Evolutionary conservation across 1,140 invertebrate species (phyloP).

Genomic region (Heliconius eleuchia): DNA sequence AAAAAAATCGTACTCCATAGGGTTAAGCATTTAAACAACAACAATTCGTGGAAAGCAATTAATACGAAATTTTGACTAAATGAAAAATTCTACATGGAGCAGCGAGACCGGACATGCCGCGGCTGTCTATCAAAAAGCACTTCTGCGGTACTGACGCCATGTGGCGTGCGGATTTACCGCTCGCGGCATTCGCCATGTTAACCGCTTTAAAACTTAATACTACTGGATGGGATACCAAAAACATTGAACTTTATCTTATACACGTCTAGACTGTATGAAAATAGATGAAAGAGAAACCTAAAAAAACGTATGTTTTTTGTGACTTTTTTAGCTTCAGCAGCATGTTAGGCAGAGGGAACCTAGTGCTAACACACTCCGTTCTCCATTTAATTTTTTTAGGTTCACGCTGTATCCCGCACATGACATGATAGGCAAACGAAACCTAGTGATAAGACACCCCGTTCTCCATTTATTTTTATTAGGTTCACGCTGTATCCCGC

Average conservation of each 20-base stretch:
- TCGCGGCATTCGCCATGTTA: conserved; percentile 55
- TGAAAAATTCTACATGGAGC: conserved; percentile 35
- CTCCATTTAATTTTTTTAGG: too few species aligned
- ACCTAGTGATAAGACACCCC: too few species aligned
- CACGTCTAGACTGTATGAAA: background rate
- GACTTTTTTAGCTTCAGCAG: too few species aligned
- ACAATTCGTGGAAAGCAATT: conserved; percentile 33
- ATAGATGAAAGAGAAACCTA: background rate
- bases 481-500: too few species aligned
- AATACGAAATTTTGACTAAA: conserved; percentile 31
- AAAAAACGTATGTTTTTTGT: background rate
- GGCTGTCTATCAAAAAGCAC: conserved; percentile 68
- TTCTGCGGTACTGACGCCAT: conserved; percentile 60
- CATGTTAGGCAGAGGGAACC: too few species aligned
- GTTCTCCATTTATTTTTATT: too few species aligned
- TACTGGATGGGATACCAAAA: conserved; percentile 20
- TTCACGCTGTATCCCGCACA: too few species aligned
- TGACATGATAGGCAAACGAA: too few species aligned
- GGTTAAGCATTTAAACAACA: conserved; percentile 12
- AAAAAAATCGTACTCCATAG: too few species aligned
- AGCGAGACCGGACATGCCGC: conserved; percentile 45
- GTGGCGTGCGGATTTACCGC: conserved; percentile 61
- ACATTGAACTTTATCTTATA: background rate
- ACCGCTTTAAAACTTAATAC: conserved; percentile 44
- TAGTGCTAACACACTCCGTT: too few species aligned